Conservation (phyloP, 2,888 invertebrate genomes). For the Aleiodes testaceus region DNA sequence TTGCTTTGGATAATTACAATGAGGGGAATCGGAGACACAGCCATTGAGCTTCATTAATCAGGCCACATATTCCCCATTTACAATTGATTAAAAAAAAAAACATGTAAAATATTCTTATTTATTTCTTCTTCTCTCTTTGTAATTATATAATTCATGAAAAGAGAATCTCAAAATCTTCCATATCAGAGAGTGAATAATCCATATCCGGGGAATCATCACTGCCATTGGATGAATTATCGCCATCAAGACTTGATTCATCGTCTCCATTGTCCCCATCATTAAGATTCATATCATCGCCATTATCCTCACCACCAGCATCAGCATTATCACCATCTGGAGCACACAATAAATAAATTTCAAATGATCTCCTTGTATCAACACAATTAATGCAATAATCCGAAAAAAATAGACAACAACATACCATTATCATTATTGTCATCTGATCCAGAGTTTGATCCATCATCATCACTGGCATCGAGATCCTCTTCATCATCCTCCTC, state of each 20-base stretch:
- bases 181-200: slow-evolving; percentile 63
- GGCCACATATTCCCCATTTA: slow-evolving; percentile 4
- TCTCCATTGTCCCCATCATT: slow-evolving; percentile 52
- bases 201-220: slow-evolving; percentile 60
- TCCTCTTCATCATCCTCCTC: slow-evolving; percentile 80
- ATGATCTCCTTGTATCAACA: not conserved
- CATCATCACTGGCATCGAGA: slow-evolving; percentile 77
- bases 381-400: not conserved
- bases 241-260: slow-evolving; percentile 65
- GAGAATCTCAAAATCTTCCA: slow-evolving; percentile 63
- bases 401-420: slow-evolving; percentile 43
- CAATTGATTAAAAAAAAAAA: slow-evolving; percentile 11
- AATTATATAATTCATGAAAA: slow-evolving; percentile 58
- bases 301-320: slow-evolving; percentile 58
- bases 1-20: slow-evolving; percentile 1
- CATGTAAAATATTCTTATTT: slow-evolving; percentile 9
- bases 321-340: slow-evolving; percentile 57
- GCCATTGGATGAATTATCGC: slow-evolving; percentile 63
- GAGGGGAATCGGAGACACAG: slow-evolving; percentile 26
- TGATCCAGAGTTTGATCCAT: slow-evolving; percentile 72
- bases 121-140: not conserved
- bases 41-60: slow-evolving; percentile 35
- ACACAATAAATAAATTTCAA: not conserved
- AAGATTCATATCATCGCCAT: slow-evolving; percentile 57
- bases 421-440: slow-evolving; percentile 73